phyloP scores from a whole-genome alignment of 2,113 vertebrate species.

The Anoplopoma fimbria region DNA sequence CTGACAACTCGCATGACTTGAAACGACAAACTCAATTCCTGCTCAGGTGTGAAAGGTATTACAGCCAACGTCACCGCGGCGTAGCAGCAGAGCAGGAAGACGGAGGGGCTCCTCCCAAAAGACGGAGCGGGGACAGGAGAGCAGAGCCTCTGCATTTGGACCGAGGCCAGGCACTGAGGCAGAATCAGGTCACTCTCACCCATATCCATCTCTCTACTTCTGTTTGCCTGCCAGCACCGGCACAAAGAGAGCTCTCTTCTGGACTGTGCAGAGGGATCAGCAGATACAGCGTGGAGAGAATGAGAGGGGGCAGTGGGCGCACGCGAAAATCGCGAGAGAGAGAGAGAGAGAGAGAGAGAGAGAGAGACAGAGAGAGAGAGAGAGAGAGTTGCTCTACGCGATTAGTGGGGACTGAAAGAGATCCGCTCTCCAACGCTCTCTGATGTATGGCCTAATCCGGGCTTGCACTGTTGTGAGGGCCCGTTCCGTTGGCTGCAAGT shows the following conservation, averaged over 20 bases:
- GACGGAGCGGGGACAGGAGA: constrained; percentile 55
- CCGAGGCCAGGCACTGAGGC: constrained; percentile 70
- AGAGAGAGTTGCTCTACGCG: constrained; percentile 67
- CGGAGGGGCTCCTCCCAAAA: constrained; percentile 52
- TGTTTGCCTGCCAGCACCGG: constrained; percentile 73
- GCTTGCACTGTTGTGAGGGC: constrained; percentile 45
- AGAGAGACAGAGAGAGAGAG: no score
- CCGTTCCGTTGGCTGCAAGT: constrained; percentile 55
- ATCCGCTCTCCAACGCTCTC: constrained; percentile 68
- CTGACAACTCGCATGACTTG: not conserved
- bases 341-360: no score
- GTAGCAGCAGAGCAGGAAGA: constrained; percentile 26
- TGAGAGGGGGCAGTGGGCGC: constrained; percentile 59
- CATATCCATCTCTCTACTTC: constrained; percentile 76
- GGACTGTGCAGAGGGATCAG: constrained; percentile 72
- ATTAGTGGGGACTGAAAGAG: constrained; percentile 75
- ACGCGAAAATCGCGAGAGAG: no score
- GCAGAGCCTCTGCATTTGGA: constrained; percentile 69
- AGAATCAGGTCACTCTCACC: constrained; percentile 84
- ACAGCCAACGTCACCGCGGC: constrained; percentile 13
- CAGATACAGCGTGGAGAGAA: constrained; percentile 63
- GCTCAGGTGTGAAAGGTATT: constrained; percentile 27
- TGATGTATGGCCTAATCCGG: constrained; percentile 78
- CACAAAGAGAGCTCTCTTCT: constrained; percentile 81
- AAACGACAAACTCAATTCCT: constrained; percentile 12